Evolutionary conservation across 2,888 invertebrate genomes (phyloP).

Genomic region (Limnephilus rhombicus): DNA sequence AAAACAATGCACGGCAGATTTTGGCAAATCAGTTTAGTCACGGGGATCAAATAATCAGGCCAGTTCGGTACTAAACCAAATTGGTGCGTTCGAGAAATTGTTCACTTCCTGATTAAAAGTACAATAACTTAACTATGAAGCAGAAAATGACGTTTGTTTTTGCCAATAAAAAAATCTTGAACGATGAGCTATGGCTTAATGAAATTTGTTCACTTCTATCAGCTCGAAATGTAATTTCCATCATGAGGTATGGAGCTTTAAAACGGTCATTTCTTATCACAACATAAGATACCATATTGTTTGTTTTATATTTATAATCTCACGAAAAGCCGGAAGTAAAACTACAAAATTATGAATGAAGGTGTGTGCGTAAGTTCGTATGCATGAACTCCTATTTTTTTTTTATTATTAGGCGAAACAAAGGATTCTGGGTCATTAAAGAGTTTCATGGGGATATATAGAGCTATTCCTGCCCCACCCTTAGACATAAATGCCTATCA

Average conservation of each 20-base stretch:
- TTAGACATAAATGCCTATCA: neutral
- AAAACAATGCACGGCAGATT: neutral
- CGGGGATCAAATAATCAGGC: neutral
- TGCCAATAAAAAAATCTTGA: neutral
- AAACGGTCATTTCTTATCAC: neutral
- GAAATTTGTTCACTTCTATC: no score
- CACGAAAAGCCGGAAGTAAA: neutral
- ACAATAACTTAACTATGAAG: neutral
- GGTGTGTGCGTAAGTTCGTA: neutral
- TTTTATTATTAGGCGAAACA: neutral
- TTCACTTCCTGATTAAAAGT: slow-evolving; percentile 3
- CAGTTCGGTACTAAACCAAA: neutral
- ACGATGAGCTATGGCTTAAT: neutral
- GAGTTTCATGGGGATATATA: neutral
- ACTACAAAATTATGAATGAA: neutral
- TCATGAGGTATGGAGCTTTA: neutral
- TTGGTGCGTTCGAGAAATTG: slow-evolving; percentile 3
- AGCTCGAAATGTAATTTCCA: neutral
- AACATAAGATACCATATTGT: neutral
- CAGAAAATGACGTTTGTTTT: neutral
- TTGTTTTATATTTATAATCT: neutral
- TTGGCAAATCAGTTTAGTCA: neutral
- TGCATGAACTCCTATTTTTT: neutral
- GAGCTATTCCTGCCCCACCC: neutral
- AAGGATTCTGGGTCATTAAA: neutral